phyloP scores from a whole-genome alignment of 2,888 invertebrate species.

The Drosophila glabriapex region DNA sequence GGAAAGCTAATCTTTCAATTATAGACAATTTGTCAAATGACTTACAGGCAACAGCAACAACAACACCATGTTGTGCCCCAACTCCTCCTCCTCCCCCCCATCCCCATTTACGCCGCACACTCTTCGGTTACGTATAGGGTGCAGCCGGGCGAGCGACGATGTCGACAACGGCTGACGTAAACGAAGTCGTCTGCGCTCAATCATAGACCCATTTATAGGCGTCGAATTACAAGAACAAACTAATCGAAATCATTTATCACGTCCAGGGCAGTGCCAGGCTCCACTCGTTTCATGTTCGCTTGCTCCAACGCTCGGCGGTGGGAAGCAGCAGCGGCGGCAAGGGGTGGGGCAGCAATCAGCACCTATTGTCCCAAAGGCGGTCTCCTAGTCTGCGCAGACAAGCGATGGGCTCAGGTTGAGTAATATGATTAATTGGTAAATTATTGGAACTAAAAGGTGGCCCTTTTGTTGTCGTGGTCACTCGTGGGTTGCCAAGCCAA shows the following conservation, averaged over 20 bases:
- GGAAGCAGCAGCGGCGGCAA: constrained; percentile 22
- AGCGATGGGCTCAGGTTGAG: constrained; percentile 47
- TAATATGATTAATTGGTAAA: constrained; percentile 84
- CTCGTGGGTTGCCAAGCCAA: constrained; percentile 18
- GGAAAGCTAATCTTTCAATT: constrained; percentile 85
- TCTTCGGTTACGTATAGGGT: constrained; percentile 43
- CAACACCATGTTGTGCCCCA: constrained; percentile 29
- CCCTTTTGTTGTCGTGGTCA: constrained; percentile 63
- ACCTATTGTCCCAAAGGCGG: constrained; percentile 43
- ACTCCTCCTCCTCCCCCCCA: background rate
- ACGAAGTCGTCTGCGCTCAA: constrained; percentile 80
- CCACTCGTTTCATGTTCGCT: constrained; percentile 62
- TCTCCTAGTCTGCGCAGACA: constrained; percentile 32
- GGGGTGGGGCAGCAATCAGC: constrained; percentile 80
- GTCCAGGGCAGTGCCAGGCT: constrained; percentile 64
- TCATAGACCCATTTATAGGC: constrained; percentile 85
- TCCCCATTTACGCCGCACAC: background rate
- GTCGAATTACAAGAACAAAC: constrained; percentile 85
- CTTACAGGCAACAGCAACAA: constrained; percentile 72
- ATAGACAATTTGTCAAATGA: constrained; percentile 85
- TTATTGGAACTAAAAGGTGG: constrained; percentile 81
- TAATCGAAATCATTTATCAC: constrained; percentile 85
- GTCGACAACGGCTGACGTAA: constrained; percentile 70
- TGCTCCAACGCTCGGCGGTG: constrained; percentile 23
- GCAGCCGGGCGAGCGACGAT: constrained; percentile 58